Evolutionary conservation across 2,888 invertebrate genomes (phyloP), one percentile per base, ranked within the genome.

Genomic region (Carpatolechia fugitivella): DNA sequence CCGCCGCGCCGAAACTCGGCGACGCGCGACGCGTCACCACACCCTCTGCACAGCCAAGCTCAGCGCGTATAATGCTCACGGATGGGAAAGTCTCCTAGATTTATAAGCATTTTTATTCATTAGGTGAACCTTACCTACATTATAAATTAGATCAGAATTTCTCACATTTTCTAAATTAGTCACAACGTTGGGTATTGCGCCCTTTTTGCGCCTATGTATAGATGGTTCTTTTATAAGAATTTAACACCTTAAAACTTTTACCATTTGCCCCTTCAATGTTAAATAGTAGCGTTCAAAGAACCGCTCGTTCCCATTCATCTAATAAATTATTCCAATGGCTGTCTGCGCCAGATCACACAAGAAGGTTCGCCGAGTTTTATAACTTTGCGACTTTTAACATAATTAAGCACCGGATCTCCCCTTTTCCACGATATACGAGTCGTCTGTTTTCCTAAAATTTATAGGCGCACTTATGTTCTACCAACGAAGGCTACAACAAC

Each of bases 201-300:
- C n/a, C n/a, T n/a, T n/a, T n/a, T n/a, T n/a, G n/a, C n/a, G n/a
- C n/a, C n/a, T n/a, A n/a, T n/a, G n/a, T n/a, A n/a, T n/a, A n/a
- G n/a, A n/a, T n/a, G n/a, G n/a, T n/a, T n/a, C n/a, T n/a, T n/a
- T n/a, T n/a, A n/a, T n/a, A n/a, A n/a, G n/a, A n/a, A n/a, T n/a
- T n/a, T n/a, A n/a, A n/a, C n/a, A n/a, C n/a, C n/a, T n/a, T n/a
- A n/a, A n/a, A n/a, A n/a, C n/a, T n/a, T n/a, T n/a, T n/a, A n/a
- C n/a, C n/a, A n/a, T 44, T 44, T 13, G 13, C 44, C 29, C 29
- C 44, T 29, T 41, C n/a, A 46, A 5, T 29, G 46, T 46, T 11
- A 13, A 30, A 46, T 30, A 30, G 72, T 73, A 69, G 64, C 66
- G 66, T 68, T 77, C 77, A 80, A 80, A 78, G 74, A 74, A 78